Evolutionary conservation across 1,140 invertebrate species (phyloP).

Genomic region (Anoplolepis gracilipes): DNA sequence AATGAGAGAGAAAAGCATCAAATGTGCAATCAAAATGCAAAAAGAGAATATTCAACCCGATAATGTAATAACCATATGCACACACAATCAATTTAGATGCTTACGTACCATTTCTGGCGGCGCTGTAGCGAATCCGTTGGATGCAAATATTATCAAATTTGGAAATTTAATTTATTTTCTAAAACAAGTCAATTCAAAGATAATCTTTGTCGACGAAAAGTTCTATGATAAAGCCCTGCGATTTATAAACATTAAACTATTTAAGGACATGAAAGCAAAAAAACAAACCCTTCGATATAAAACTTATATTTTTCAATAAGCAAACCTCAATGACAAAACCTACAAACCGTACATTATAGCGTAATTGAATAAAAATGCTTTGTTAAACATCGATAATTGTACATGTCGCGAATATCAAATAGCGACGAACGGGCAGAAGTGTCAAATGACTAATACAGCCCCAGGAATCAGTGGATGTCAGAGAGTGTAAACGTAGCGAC

Average conservation of each 20-base stretch:
- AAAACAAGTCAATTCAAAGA: neutral
- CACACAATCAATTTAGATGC: neutral
- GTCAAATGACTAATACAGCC: conserved; percentile 68
- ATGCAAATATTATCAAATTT: neutral
- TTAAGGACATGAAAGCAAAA: too few species aligned
- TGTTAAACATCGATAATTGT: neutral
- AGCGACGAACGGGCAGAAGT: conserved; percentile 55
- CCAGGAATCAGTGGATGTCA: conserved; percentile 35
- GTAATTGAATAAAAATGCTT: neutral
- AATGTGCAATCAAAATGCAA: neutral
- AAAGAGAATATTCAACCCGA: neutral
- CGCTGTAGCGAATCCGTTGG: neutral
- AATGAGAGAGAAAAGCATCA: neutral
- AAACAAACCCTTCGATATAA: too few species aligned
- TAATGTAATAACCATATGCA: neutral
- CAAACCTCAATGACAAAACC: too few species aligned
- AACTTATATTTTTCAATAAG: too few species aligned
- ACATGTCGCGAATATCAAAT: conserved; percentile 37
- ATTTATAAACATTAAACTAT: too few species aligned
- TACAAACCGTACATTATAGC: neutral
- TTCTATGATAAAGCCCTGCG: too few species aligned
- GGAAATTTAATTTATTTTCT: neutral
- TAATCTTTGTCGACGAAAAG: neutral
- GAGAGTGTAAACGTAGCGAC: conserved; percentile 52
- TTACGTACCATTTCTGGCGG: neutral